Evolutionary conservation across 2,113 vertebrate species (phyloP).

Genomic region (Podarcis muralis): DNA sequence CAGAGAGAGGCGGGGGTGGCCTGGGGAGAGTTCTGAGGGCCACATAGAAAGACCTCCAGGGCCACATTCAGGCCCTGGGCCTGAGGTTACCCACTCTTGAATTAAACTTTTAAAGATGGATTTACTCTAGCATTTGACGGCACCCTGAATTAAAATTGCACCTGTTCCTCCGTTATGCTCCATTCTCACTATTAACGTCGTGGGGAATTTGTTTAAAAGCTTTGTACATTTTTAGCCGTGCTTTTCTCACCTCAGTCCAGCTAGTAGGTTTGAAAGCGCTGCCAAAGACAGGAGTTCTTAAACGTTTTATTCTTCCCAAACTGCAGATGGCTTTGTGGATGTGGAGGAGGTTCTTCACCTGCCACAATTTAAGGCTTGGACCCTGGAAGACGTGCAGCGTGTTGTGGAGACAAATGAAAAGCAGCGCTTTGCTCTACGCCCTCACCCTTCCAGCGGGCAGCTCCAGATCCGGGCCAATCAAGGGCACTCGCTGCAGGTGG

Average conservation of each 20-base stretch:
- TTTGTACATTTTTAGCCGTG: not conserved
- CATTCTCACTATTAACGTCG: not conserved
- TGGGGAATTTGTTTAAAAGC: not conserved
- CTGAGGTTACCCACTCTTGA: too few relatives aligned
- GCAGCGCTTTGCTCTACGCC: constrained; percentile 81
- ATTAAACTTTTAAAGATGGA: not conserved
- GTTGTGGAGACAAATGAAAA: constrained; percentile 84
- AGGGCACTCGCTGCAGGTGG: constrained; percentile 87
- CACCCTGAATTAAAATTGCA: not conserved
- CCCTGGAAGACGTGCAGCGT: constrained; percentile 77
- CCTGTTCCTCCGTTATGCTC: not conserved
- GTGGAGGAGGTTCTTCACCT: constrained; percentile 79
- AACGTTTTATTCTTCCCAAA: not conserved
- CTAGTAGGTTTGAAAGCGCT: too few relatives aligned
- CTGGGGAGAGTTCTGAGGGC: too few relatives aligned
- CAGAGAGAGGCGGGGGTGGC: too few relatives aligned
- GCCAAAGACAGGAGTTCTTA: too few relatives aligned
- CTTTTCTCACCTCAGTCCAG: not conserved
- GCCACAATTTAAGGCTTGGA: constrained; percentile 79
- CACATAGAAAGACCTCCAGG: too few relatives aligned
- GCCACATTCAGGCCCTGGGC: too few relatives aligned
- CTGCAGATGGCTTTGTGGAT: constrained; percentile 84
- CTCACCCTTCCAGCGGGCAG: constrained; percentile 69
- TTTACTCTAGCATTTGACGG: not conserved
- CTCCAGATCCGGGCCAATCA: constrained; percentile 88